A percentile compares a stretch with the other conserved stretches of the same genome.
Conservation (phyloP, 1,140 invertebrate genomes). For the Drosophila tristis region DNA sequence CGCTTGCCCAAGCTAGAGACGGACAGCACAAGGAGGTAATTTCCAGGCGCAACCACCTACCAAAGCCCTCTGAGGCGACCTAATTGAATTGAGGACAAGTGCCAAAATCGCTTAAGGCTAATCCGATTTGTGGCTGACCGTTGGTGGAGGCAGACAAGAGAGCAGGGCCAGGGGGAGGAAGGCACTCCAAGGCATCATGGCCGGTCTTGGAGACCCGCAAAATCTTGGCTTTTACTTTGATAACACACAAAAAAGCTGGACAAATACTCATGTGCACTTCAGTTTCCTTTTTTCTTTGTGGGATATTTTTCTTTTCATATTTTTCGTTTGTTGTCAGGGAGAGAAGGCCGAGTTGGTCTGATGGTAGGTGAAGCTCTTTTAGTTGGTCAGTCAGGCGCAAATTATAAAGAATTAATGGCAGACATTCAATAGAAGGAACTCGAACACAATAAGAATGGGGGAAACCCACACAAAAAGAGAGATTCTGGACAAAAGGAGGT, state of each 20-base stretch:
- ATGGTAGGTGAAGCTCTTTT: conserved; percentile 58
- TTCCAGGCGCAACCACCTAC: conserved; percentile 41
- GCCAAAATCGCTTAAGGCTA: conserved; percentile 73
- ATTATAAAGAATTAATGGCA: conserved; percentile 81
- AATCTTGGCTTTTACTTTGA: conserved; percentile 66
- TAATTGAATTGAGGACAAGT: conserved; percentile 80
- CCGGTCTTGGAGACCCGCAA: conserved; percentile 66
- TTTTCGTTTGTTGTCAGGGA: conserved; percentile 50
- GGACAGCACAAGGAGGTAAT: conserved; percentile 41
- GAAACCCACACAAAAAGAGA: conserved; percentile 58
- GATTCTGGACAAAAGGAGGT: conserved; percentile 39
- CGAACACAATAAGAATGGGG: conserved; percentile 52
- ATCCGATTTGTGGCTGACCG: conserved; percentile 77
- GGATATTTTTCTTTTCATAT: conserved; percentile 56
- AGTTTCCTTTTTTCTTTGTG: conserved; percentile 64
- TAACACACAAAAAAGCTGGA: conserved; percentile 47
- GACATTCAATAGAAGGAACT: conserved; percentile 48
- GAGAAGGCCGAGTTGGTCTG: conserved; percentile 14
- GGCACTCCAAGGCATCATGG: conserved; percentile 36
- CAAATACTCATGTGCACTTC: conserved; percentile 65
- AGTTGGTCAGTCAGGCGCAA: conserved; percentile 78
- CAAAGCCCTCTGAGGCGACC: conserved; percentile 34
- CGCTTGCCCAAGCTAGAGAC: neutral
- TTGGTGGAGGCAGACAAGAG: conserved; percentile 20
- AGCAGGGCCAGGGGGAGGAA: conserved; percentile 15